Evolutionary conservation across 2,113 vertebrate species (phyloP), one percentile per base, ranked within the genome.

Genomic region (Siphamia tubifer): DNA sequence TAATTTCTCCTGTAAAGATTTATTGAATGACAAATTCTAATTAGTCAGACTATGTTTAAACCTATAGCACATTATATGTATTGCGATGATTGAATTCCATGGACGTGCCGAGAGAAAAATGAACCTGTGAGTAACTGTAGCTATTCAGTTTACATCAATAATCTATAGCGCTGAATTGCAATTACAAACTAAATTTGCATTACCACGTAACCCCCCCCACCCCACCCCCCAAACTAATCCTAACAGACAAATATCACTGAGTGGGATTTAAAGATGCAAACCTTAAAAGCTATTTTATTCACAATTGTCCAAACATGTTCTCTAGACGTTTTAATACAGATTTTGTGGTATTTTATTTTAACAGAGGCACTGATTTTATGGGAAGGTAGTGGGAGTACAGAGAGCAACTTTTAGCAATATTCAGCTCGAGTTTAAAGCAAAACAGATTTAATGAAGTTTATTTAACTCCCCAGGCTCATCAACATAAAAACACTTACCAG

Each of bases 381-480:
- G 17, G 2, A 4, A 30, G 38, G 28, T 45, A 45, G 20, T 53
- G 66, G 54, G 32, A 76, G 68, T 38, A 43, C 12, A 30, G 40
- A n/a, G 35, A 53, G 54, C 24, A 54, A 68, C 60, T 72, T 79
- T 84, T 39, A 35, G 63, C 30, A 12, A 39, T 39, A 63, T 69
- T 79, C 74, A 68, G 68, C 65, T 74, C 42, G 40, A 31, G 60
- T 8, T 28, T 28, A 40, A 54, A 2, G 54, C 42, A 15, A 62
- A 73, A 82, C 79, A 52, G 65, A 25, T 74, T 74, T 79, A 83
- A 83, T 87, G 77, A 90, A 88, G 79, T 86, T 85, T 84, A 80
- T 77, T 80, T 68, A 85, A 83, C 79, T 86, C 86, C 86, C 84
- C 77, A 6, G 70, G 88, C 86, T 85, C 39, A 63, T 63, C 35